These are phyloP conservation scores for Diarsia brunnea DNA, from an alignment of 2,888 invertebrate genomes.

Conservation along the genomic window DNA sequence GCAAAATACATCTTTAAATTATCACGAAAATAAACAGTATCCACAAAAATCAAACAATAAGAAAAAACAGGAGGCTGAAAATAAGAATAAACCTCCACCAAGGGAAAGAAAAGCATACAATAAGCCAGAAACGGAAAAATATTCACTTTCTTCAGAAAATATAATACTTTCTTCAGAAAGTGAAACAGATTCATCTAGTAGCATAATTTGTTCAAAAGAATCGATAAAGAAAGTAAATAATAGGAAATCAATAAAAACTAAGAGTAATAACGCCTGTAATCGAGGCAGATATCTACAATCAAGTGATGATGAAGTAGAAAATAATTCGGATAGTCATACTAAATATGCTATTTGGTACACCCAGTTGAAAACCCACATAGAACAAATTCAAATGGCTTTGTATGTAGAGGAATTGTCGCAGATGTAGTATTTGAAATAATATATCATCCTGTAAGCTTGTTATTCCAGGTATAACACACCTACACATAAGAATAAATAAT, in stretches of 20 bases:
- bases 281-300: slow-evolving; percentile 3
- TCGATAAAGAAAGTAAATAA: not conserved
- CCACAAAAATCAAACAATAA: not conserved
- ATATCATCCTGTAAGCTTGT: not conserved
- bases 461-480: not conserved
- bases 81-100: slow-evolving; percentile 6
- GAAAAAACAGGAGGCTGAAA: not conserved
- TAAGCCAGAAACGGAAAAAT: not conserved
- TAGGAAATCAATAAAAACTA: not conserved
- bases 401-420: slow-evolving; percentile 81
- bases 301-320: slow-evolving; percentile 1
- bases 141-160: not conserved
- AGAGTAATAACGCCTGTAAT: not conserved
- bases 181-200: slow-evolving; percentile 7
- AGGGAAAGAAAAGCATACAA: not conserved
- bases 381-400: slow-evolving; percentile 77
- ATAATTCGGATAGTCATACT: slow-evolving; percentile 26
- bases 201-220: not conserved
- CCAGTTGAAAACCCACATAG: slow-evolving; percentile 76
- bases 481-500: slow-evolving; percentile 27
- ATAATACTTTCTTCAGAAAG: not conserved
- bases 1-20: slow-evolving; percentile 10
- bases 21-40: slow-evolving; percentile 7
- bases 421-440: slow-evolving; percentile 22
- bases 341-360: slow-evolving; percentile 80